A percentile compares a stretch with the other conserved stretches of the same genome.
Evolutionary conservation across 2,888 invertebrate species (phyloP).

Genomic region (Drosophila pseudotalamancana): DNA sequence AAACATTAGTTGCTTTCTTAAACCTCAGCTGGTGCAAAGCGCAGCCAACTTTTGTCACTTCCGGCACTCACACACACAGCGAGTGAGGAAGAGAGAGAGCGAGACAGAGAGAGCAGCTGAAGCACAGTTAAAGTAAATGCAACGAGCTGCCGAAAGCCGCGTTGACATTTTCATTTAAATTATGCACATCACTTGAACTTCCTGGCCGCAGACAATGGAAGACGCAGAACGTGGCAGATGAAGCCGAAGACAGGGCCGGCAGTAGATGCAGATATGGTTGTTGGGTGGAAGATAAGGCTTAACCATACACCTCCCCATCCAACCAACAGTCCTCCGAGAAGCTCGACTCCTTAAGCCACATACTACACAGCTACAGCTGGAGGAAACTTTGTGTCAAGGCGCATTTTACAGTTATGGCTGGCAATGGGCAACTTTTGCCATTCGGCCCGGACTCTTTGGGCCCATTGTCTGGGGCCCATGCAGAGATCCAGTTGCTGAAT

Average conservation of each 20-base stretch:
- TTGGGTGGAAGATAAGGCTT: slow-evolving; percentile 41
- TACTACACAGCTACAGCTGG: slow-evolving; percentile 8
- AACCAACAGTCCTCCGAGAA: background rate
- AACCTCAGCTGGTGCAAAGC: slow-evolving; percentile 8
- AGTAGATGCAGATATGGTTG: slow-evolving; percentile 23
- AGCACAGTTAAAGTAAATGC: slow-evolving; percentile 53
- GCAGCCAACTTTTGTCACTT: slow-evolving; percentile 51
- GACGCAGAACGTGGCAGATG: slow-evolving; percentile 22
- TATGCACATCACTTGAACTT: slow-evolving; percentile 80
- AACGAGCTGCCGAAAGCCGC: slow-evolving; percentile 77
- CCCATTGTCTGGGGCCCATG: slow-evolving; percentile 46
- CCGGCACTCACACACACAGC: slow-evolving; percentile 26
- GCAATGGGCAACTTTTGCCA: slow-evolving; percentile 72
- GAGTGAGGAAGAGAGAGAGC: no score
- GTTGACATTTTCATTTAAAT: slow-evolving; percentile 80
- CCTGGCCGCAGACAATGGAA: slow-evolving; percentile 52
- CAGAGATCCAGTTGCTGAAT: slow-evolving; percentile 56
- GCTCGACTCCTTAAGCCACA: background rate
- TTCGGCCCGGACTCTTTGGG: slow-evolving; percentile 41
- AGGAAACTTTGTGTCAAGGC: slow-evolving; percentile 74
- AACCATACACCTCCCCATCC: background rate
- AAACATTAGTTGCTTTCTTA: slow-evolving; percentile 32
- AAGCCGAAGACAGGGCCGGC: slow-evolving; percentile 43
- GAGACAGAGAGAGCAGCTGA: background rate
- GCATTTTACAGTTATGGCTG: slow-evolving; percentile 76